Conservation (phyloP, 2,797 vertebrate genomes). For the Coendou prehensilis region DNA sequence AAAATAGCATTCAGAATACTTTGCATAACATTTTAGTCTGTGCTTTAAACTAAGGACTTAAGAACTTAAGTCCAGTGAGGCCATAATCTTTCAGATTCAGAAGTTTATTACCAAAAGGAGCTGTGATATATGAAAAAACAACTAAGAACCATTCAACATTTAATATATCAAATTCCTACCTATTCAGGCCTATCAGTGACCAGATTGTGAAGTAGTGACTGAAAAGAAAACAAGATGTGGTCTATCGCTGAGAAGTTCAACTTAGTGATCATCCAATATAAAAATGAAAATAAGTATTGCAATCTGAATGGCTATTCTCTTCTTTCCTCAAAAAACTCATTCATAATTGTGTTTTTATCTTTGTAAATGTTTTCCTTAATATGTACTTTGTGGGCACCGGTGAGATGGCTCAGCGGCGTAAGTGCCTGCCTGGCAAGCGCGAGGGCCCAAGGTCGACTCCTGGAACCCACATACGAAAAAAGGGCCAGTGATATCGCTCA, state of each 20-base stretch:
- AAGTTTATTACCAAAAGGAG: not conserved
- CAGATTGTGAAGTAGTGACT: not conserved
- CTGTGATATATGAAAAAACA: not conserved
- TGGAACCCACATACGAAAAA: too few relatives aligned
- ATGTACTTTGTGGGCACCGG: not conserved
- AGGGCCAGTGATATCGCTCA: too few relatives aligned
- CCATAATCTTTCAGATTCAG: not conserved
- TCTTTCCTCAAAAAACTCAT: constrained; percentile 18
- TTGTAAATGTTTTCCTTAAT: constrained; percentile 58
- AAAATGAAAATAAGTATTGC: constrained; percentile 52
- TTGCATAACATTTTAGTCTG: not conserved
- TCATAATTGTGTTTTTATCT: constrained; percentile 45
- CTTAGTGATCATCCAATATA: not conserved
- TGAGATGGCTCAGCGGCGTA: too few relatives aligned
- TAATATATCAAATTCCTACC: not conserved
- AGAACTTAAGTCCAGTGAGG: not conserved
- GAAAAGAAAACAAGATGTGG: not conserved
- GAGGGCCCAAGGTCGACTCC: too few relatives aligned
- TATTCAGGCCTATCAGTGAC: not conserved
- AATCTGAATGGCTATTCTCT: constrained; percentile 38
- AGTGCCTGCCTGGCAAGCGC: too few relatives aligned
- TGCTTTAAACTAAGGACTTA: constrained; percentile 5
- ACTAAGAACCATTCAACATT: not conserved
- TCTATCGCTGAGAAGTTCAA: constrained; percentile 22
- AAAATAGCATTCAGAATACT: not conserved